phyloP scores from a whole-genome alignment of 2,797 vertebrate species.

The Euphonia xanthogaster region DNA sequence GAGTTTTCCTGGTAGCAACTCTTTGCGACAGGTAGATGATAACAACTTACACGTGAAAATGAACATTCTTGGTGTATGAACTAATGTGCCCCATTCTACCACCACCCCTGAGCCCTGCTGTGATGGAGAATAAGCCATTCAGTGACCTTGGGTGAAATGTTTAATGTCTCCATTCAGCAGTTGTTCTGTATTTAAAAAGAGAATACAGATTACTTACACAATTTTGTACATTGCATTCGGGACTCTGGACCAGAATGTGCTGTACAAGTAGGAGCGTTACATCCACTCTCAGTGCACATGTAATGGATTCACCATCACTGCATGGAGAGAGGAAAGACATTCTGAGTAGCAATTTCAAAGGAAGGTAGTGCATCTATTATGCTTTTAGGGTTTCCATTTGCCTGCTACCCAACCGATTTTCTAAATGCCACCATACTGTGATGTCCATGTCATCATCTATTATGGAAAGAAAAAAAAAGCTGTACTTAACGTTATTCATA shows the following conservation, averaged over 20 bases:
- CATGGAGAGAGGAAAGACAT: neutral
- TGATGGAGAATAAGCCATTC: neutral
- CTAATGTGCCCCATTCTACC: fast-evolving
- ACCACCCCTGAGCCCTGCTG: neutral
- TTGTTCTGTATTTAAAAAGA: neutral
- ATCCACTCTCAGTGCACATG: neutral
- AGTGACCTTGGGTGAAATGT: neutral
- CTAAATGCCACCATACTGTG: neutral
- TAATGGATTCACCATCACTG: neutral
- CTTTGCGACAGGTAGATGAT: neutral
- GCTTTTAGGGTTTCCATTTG: neutral
- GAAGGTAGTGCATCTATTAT: neutral
- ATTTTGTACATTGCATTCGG: neutral
- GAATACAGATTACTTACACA: neutral
- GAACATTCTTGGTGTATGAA: neutral
- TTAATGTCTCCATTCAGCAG: neutral
- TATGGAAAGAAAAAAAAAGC: fast-evolving
- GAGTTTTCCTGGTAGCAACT: neutral
- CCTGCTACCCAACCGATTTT: neutral
- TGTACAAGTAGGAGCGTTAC: neutral
- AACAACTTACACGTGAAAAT: neutral
- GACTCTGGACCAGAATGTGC: neutral
- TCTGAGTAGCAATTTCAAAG: neutral
- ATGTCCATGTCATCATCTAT: neutral
- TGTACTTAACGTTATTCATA: neutral